phyloP scores from a whole-genome alignment of 1,140 invertebrate species.

The Portunus trituberculatus region DNA sequence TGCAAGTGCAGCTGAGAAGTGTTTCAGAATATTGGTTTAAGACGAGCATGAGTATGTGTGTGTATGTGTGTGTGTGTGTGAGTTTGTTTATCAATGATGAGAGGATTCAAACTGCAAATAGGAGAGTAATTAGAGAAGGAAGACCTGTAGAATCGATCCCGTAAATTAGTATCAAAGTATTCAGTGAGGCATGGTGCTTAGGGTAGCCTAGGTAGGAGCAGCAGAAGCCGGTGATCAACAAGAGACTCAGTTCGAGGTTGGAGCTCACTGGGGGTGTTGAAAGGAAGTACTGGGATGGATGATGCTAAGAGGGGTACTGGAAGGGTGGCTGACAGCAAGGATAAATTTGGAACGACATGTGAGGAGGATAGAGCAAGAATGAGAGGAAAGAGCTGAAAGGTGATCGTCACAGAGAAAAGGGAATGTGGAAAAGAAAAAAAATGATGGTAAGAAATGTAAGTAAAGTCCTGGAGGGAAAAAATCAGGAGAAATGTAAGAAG shows the following conservation, averaged over 20 bases:
- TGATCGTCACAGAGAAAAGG: background rate
- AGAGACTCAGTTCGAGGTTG: background rate
- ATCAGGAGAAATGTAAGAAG: background rate
- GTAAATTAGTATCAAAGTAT: too few species aligned
- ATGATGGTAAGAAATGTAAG: background rate
- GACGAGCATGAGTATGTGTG: background rate
- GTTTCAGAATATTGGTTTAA: background rate
- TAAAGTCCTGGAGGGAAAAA: background rate
- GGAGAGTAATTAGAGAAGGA: too few species aligned
- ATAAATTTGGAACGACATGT: background rate
- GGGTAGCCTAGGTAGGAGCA: too few species aligned
- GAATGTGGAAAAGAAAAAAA: background rate
- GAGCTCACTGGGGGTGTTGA: background rate
- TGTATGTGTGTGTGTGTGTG: slow-evolving; percentile 24
- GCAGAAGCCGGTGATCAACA: background rate
- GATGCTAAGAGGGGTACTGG: too few species aligned
- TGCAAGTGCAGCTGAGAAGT: background rate
- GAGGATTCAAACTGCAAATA: background rate
- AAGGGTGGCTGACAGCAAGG: too few species aligned
- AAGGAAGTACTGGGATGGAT: background rate
- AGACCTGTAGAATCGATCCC: too few species aligned
- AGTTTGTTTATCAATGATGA: background rate
- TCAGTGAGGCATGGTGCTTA: too few species aligned
- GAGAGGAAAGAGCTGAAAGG: background rate
- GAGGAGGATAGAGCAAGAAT: background rate